Conservation (phyloP, 1,140 invertebrate genomes). For the Drosophila ananassae region DNA sequence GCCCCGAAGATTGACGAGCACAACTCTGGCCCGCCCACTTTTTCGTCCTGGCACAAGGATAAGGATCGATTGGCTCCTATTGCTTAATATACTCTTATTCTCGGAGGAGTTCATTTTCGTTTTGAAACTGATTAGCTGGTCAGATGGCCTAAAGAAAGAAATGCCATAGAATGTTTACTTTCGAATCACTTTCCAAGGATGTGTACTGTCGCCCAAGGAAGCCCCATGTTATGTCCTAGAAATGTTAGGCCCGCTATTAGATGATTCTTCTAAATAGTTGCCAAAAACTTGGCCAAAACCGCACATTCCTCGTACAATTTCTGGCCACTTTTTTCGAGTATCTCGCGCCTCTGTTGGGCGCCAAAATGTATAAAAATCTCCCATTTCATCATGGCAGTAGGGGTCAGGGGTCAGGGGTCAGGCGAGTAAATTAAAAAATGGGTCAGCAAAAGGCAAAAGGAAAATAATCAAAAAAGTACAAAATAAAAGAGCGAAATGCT, state of each 20-base stretch:
- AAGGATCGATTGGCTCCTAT: no score
- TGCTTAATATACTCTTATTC: no score
- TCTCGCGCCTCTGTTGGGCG: slow-evolving; percentile 38
- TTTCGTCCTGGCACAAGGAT: neutral
- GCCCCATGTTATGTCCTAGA: slow-evolving; percentile 20
- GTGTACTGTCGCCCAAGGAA: neutral
- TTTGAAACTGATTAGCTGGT: slow-evolving; percentile 43
- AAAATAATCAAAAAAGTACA: slow-evolving; percentile 11
- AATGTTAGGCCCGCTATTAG: slow-evolving; percentile 32
- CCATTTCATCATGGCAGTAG: slow-evolving; percentile 59
- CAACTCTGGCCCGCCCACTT: slow-evolving; percentile 25
- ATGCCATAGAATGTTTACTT: neutral
- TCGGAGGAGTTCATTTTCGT: neutral
- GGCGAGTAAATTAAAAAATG: slow-evolving; percentile 72
- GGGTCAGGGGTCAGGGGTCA: no score
- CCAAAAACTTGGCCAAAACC: slow-evolving; percentile 36
- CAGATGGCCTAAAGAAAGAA: no score
- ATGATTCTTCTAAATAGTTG: slow-evolving; percentile 62
- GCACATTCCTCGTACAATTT: slow-evolving; percentile 23
- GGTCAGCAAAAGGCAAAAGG: slow-evolving; percentile 39
- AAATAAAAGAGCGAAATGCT: slow-evolving; percentile 24
- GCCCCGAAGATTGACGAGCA: slow-evolving; percentile 67
- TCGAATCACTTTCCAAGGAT: neutral
- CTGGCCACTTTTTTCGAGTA: slow-evolving; percentile 13
- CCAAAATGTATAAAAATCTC: slow-evolving; percentile 66